Evolutionary conservation across 2,113 vertebrate genomes (phyloP), one percentile per base, ranked within the genome.

Genomic region (Sinocyclocheilus anophthalmus): DNA sequence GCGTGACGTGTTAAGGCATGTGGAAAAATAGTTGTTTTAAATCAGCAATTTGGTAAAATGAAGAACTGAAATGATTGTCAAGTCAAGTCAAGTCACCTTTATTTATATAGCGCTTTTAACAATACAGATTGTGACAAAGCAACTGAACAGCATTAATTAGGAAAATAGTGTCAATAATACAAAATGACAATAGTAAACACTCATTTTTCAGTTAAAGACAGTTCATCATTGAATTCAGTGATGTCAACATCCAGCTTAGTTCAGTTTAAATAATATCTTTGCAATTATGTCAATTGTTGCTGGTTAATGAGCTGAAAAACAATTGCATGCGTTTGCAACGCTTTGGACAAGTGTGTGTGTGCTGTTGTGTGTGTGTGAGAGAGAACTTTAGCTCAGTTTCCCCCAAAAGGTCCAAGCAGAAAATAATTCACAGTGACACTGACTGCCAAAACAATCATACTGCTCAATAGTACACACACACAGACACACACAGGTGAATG

Each of bases 291-390:
- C n/a, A n/a, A n/a, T n/a, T n/a, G 79, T 81, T 81, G 79, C 59
- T 26, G 79, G 39, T 65, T 81, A 67, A 81, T 67, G 59, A 81
- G 79, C 79, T 67, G 37, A 10, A 48, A 81, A 81, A 67, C 39
- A 18, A 48, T 45, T 20, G 59, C 39, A 48, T 48, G 59, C 30
- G n/a, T 48, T 30, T 48, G 79, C 16, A 9, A 81, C 22, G 14
- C 59, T 59, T 14, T 26, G 22, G 22, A 80, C 7, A 5, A 39
- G 33, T 5, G 12, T 61, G 77, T 42, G 20, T 79, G 55, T 14
- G 10, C 26, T 26, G 26, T 26, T n/a, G 24, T 55, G 45, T 78
- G 13, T 4, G 16, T 37, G 24, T 5, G 22, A 5, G 70, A n/a
- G 22, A 24, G 39, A 63, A n/a, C n/a, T 79, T 79, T 79, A 59